A percentile compares a stretch with the other conserved stretches of the same genome.
Evolutionary conservation across 2,113 vertebrate genomes (phyloP).

Genomic region (Oostethus manadensis): DNA sequence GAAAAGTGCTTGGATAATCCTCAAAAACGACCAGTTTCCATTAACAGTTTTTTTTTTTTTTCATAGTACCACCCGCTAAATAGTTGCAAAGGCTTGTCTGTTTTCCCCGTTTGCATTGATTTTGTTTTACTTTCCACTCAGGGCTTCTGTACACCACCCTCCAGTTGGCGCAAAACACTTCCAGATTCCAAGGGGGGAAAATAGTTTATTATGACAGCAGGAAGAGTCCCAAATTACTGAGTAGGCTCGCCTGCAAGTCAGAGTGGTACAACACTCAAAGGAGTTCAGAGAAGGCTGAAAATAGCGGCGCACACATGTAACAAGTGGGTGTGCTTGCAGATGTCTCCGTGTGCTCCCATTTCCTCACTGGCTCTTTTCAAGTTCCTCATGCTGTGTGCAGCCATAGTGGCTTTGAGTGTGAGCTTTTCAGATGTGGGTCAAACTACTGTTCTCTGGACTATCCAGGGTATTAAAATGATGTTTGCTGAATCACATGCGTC

Average conservation of each 20-base stretch:
- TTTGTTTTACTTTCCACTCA: background rate
- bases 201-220: slow-evolving; percentile 56
- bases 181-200: slow-evolving; percentile 30
- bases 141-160: slow-evolving; percentile 17
- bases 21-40: too few species aligned
- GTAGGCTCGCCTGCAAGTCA: slow-evolving; percentile 26
- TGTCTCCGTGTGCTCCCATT: slow-evolving; percentile 37
- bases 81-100: background rate
- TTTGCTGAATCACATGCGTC: background rate
- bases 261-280: slow-evolving; percentile 22
- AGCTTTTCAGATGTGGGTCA: slow-evolving; percentile 4
- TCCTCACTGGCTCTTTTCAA: slow-evolving; percentile 17
- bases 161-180: slow-evolving; percentile 24
- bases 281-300: slow-evolving; percentile 35
- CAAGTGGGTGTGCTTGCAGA: slow-evolving; percentile 34
- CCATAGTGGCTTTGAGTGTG: background rate
- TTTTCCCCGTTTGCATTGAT: background rate
- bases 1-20: too few species aligned
- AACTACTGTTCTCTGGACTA: background rate
- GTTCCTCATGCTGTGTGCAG: background rate
- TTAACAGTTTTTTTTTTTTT: background rate
- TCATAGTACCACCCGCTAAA: background rate
- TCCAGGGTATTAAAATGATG: background rate
- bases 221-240: slow-evolving; percentile 42
- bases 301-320: slow-evolving; percentile 35